Percentiles rank a stretch among this genome's conserved stretches.
Evolutionary conservation across 64 coral and sea anemone species (phyloP).

Genomic region (Dendronephthya gigantea): DNA sequence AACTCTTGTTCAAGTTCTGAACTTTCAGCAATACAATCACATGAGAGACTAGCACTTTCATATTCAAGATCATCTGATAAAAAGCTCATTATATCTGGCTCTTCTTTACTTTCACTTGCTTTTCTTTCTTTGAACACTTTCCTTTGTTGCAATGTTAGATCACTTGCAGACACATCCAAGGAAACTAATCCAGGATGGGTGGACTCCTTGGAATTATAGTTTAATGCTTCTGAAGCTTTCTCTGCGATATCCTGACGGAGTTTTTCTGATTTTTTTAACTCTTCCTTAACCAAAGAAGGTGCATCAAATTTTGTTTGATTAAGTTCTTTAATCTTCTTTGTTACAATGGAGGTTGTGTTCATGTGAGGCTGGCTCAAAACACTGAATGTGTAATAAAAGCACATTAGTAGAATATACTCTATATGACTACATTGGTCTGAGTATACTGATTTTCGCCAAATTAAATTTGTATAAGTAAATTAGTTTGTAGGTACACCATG

Average conservation of each 20-base stretch:
- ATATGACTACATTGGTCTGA: background rate
- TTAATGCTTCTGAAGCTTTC: conserved; percentile 7
- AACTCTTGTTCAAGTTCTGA: background rate
- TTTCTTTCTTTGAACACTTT: background rate
- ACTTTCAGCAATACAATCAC: background rate
- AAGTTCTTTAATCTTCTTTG: background rate
- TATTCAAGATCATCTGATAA: conserved; percentile 4
- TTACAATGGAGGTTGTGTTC: background rate
- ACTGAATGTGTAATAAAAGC: background rate
- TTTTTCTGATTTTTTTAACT: conserved; percentile 13
- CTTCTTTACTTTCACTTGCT: background rate
- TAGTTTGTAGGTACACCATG: no score
- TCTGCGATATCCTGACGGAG: conserved; percentile 4
- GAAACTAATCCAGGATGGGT: background rate
- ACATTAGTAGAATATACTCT: background rate
- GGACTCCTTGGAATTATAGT: background rate
- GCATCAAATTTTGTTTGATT: background rate
- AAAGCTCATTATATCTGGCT: conserved; percentile 15
- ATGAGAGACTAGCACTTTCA: background rate
- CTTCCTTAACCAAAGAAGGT: background rate
- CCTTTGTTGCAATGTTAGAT: background rate
- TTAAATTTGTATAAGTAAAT: no score
- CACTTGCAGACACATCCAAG: background rate
- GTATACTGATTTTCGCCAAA: no score
- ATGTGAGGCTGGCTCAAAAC: background rate